A percentile compares a stretch with the other conserved stretches of the same genome.
phyloP scores from a whole-genome alignment of 2,888 invertebrate species.

The Lepidochrysops patricia region DNA sequence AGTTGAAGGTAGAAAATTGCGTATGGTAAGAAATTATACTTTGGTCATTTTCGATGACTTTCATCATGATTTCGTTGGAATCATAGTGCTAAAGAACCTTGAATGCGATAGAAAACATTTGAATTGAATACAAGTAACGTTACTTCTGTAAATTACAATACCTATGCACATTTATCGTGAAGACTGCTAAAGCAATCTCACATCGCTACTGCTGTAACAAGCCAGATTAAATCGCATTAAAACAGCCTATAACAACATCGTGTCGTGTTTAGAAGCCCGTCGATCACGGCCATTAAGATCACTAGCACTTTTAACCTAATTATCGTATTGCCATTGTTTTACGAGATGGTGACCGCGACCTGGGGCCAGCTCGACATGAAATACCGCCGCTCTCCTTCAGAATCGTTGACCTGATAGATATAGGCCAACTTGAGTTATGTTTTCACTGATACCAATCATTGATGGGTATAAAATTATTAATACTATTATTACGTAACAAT shows the following conservation, averaged over 20 bases:
- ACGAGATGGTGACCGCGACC: slow-evolving; percentile 35
- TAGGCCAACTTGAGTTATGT: not conserved
- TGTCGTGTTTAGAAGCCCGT: not conserved
- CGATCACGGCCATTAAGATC: slow-evolving; percentile 17
- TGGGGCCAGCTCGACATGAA: slow-evolving; percentile 13
- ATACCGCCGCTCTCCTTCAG: not conserved
- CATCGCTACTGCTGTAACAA: not conserved
- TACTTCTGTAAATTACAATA: no score
- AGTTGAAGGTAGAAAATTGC: no score
- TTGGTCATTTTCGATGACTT: no score
- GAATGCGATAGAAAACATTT: no score
- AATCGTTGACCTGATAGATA: not conserved
- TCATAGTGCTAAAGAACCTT: no score
- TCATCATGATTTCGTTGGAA: no score
- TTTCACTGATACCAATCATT: not conserved
- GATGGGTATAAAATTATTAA: no score
- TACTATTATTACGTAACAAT: no score
- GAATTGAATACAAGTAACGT: no score
- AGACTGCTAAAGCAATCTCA: no score
- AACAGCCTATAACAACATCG: not conserved
- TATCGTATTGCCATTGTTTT: slow-evolving; percentile 42
- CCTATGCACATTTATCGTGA: no score
- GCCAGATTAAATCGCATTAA: not conserved
- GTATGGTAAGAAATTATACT: no score
- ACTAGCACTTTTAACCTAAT: slow-evolving; percentile 46